Evolutionary conservation across 2,797 vertebrate species (phyloP).

Genomic region (Steatocranus sp.): DNA sequence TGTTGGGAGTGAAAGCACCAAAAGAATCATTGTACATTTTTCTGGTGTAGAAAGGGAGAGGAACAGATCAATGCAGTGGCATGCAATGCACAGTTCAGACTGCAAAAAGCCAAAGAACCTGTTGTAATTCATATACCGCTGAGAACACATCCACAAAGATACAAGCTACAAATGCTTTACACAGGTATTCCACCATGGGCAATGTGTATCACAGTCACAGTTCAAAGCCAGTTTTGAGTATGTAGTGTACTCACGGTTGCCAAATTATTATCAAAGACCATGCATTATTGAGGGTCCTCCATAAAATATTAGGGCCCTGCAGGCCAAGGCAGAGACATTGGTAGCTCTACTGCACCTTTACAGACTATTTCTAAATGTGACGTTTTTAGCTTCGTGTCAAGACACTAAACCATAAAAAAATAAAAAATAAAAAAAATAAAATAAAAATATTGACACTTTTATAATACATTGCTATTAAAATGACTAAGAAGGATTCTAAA

Average conservation of each 20-base stretch:
- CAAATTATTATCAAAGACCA: background rate
- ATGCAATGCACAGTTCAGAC: background rate
- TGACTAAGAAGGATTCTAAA: background rate
- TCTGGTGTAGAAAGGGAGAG: background rate
- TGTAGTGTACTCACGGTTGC: background rate
- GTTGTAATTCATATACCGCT: conserved; percentile 1
- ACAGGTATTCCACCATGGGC: background rate
- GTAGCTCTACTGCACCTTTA: background rate
- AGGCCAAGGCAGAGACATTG: background rate
- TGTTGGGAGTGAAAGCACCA: background rate
- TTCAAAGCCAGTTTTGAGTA: background rate
- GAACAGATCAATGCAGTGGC: conserved; percentile 4
- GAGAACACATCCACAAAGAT: background rate
- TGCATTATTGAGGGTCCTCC: background rate
- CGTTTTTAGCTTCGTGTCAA: background rate
- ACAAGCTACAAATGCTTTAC: background rate
- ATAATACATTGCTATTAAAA: background rate
- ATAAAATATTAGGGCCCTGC: background rate
- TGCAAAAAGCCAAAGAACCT: background rate
- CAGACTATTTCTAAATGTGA: background rate
- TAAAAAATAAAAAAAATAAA: too few relatives aligned
- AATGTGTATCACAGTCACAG: background rate
- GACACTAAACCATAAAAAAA: background rate
- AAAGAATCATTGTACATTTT: background rate
- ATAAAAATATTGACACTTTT: background rate